Base-by-base conservation (phyloP, 2,113 vertebrate species). In the Argyrosomus japonicus region DNA sequence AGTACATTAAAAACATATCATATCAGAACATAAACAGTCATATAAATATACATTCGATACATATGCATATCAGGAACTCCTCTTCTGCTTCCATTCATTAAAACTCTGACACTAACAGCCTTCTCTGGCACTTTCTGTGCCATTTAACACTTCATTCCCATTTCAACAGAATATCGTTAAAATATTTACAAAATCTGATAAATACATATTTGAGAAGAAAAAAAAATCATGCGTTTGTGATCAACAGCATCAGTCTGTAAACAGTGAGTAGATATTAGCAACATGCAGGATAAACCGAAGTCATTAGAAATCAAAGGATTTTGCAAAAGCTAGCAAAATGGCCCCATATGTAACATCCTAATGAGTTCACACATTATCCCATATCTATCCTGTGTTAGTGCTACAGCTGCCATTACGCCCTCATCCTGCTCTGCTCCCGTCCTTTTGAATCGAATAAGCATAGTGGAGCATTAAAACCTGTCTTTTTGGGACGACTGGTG, bases 21-120 rank as follows among this genome's bases (percentile, higher is more conserved):
- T 79, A 81, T 93, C 75, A 72, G 84, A 91, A 94, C 94, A 95
- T 94, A 94, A 95, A 92, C 87, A 84, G 95, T 95, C 93, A 95
- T 97, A 96, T 95, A 97, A 97, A 97, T 96, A 84, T 96, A 97
- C 97, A 97, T 97, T 97, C 96, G 93, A 94, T 95, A 95, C 94
- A 95, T 87, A 84, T 92, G 89, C 87, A 90, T 89, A 90, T 90
- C 85, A 72, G 60, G 84, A 70, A 80, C 71, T 43, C 57, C 68
- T 32, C 79, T 53, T 68, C 58, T 72, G 68, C 27, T 54, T 81
- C 68, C 88, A 10, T 86, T 92, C 85, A 73, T 21, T 75, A 60
- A 86, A 75, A 63, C 47, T 80, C 57, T 50, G 67, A 77, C 63
- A 53, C 25, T 43, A 45, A 51, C 32, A 11, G 32, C 23, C 29